Percentiles rank a stretch among this genome's conserved stretches.
phyloP scores from a whole-genome alignment of 2,888 invertebrate genomes.

The Cantharis nigra region DNA sequence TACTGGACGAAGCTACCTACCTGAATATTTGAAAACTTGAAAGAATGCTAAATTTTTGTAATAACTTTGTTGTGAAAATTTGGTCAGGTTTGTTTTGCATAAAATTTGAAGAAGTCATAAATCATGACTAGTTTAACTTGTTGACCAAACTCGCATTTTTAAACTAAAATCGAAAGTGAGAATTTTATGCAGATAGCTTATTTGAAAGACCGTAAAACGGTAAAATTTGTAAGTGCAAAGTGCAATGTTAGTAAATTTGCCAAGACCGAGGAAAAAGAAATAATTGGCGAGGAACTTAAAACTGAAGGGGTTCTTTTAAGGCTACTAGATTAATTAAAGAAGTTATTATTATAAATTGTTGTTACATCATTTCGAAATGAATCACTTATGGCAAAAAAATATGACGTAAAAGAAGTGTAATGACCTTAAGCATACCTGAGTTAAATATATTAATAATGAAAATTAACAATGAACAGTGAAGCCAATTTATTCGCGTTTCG shows the following conservation, averaged over 20 bases:
- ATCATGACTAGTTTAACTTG: not conserved
- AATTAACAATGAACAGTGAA: conserved; percentile 14
- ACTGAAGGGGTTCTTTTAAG: not conserved
- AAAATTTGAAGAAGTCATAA: not conserved
- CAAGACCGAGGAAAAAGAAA: not conserved
- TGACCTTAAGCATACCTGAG: conserved; percentile 21
- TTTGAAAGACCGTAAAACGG: not conserved
- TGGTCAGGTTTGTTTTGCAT: not conserved
- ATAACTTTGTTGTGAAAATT: not conserved
- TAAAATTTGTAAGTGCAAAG: not conserved
- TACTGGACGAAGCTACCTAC: too few species aligned
- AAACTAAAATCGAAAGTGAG: not conserved
- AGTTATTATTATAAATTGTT: conserved; percentile 7
- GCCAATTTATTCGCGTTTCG: conserved; percentile 18
- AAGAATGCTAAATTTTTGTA: not conserved
- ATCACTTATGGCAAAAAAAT: conserved; percentile 12
- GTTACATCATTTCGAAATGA: conserved; percentile 19
- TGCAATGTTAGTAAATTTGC: not conserved
- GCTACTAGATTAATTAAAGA: not conserved
- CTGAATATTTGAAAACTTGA: not conserved
- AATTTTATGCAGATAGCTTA: not conserved
- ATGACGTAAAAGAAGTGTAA: conserved; percentile 21
- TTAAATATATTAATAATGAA: conserved; percentile 24
- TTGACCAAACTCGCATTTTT: not conserved
- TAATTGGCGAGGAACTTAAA: not conserved